These are phyloP conservation scores for Hydrophis major DNA, from an alignment of 2,797 vertebrate species.

Conservation along the genomic window DNA sequence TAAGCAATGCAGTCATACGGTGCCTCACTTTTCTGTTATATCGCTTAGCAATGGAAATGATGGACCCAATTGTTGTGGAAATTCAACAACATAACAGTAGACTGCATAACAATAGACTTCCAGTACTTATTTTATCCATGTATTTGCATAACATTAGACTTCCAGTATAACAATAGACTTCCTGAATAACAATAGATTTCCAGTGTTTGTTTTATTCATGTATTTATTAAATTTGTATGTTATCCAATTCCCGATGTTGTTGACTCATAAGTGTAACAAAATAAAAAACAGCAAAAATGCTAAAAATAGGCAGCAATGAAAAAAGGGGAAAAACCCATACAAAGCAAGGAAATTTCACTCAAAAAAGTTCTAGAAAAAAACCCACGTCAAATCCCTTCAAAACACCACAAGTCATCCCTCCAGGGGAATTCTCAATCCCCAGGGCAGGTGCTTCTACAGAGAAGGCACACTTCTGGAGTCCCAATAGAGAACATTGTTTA, in stretches of 20 bases:
- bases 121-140: not conserved
- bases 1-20: not conserved
- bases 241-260: not conserved
- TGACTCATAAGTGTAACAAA: not conserved
- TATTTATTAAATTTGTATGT: not conserved
- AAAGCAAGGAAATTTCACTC: not conserved
- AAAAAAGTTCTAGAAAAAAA: not conserved
- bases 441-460: not conserved
- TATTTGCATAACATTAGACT: not conserved
- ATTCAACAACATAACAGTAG: not conserved
- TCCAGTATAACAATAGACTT: not conserved
- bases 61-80: not conserved
- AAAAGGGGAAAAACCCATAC: not conserved
- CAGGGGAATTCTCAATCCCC: not conserved
- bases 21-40: not conserved
- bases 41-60: not conserved
- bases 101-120: not conserved
- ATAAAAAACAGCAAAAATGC: not conserved
- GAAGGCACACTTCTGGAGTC: not conserved
- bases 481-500: not conserved
- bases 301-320: not conserved
- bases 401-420: not conserved
- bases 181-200: not conserved
- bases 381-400: not conserved
- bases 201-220: not conserved